phyloP scores from a whole-genome alignment of 2,113 vertebrate genomes.

The Haemorhous mexicanus region DNA sequence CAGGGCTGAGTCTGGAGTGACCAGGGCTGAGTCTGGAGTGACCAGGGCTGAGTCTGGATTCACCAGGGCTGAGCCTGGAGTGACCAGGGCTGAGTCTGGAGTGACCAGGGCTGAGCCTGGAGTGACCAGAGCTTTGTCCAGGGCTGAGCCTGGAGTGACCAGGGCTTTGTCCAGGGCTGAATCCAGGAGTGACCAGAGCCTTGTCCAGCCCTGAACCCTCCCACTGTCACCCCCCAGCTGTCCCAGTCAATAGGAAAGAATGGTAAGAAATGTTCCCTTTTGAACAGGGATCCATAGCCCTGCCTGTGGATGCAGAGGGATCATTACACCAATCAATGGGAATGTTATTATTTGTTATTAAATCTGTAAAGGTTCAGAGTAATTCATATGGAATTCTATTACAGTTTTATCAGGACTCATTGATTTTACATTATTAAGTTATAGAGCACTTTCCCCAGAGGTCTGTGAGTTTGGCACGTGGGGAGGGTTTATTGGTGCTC shows the following conservation, averaged over 20 bases:
- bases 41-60: not conserved
- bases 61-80: not conserved
- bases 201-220: not conserved
- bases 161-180: too few species aligned
- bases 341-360: slow-evolving; percentile 49
- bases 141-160: not conserved
- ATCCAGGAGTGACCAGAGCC: not conserved
- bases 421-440: slow-evolving; percentile 31
- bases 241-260: not conserved
- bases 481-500: not conserved
- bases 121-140: not conserved
- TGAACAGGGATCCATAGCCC: not conserved
- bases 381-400: slow-evolving; percentile 20
- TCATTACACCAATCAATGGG: slow-evolving; percentile 22
- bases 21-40: not conserved
- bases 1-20: not conserved
- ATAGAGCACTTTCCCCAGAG: not conserved
- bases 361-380: slow-evolving; percentile 23
- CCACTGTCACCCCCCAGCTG: not conserved
- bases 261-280: not conserved
- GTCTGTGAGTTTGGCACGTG: not conserved
- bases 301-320: not conserved
- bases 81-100: not conserved
- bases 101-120: not conserved
- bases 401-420: slow-evolving; percentile 21